Evolutionary conservation across 2,888 invertebrate genomes (phyloP).

Genomic region (Sycophila texana): DNA sequence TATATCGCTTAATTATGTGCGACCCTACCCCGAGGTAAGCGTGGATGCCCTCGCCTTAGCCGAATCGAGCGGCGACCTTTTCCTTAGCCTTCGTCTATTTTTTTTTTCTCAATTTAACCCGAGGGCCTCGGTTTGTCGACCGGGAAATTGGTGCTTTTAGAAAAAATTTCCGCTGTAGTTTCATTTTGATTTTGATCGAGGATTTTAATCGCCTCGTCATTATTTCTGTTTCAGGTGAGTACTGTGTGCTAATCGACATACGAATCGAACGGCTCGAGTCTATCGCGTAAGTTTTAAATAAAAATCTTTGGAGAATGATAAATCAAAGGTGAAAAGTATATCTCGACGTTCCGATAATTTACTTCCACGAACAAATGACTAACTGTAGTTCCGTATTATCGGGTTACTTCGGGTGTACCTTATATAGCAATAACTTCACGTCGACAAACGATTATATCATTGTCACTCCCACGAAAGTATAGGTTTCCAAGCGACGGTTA

Average conservation of each 20-base stretch:
- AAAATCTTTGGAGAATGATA: not conserved
- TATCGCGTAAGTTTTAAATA: no score
- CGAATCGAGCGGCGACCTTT: slow-evolving; percentile 22
- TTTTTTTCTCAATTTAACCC: no score
- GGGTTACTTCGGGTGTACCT: slow-evolving; percentile 1
- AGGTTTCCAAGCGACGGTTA: not conserved
- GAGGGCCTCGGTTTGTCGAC: no score
- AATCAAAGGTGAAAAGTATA: not conserved
- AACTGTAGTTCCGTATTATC: slow-evolving; percentile 19
- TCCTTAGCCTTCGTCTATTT: not conserved
- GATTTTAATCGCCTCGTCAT: no score
- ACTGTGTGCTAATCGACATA: not conserved
- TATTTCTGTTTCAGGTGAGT: not conserved
- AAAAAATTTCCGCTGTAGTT: no score
- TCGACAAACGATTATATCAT: slow-evolving; percentile 19
- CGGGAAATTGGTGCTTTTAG: no score
- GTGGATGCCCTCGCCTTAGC: slow-evolving; percentile 16
- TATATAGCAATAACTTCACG: slow-evolving; percentile 15
- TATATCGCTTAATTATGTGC: slow-evolving; percentile 1
- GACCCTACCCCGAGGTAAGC: not conserved
- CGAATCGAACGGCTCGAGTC: not conserved
- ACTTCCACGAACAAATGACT: not conserved
- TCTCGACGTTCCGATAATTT: not conserved
- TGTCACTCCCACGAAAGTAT: slow-evolving; percentile 10
- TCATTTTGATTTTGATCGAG: no score